Evolutionary conservation across 2,113 vertebrate genomes (phyloP).

Genomic region (Tupaia chinensis): DNA sequence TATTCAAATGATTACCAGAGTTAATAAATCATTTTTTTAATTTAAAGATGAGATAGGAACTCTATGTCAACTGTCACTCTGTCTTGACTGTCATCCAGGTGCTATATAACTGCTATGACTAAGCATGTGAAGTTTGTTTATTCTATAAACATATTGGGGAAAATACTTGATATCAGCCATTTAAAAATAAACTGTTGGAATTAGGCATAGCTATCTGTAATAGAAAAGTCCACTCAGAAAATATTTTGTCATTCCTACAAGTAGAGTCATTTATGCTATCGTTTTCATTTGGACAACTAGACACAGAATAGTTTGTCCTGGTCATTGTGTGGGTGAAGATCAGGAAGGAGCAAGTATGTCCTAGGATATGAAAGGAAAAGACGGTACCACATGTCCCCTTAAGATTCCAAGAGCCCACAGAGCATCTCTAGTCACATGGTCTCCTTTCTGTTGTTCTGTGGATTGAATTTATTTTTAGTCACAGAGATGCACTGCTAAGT

Average conservation of each 20-base stretch:
- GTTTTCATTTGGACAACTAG: neutral
- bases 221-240: conserved; percentile 49
- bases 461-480: conserved; percentile 33
- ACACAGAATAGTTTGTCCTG: neutral
- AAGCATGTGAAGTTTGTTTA: conserved; percentile 41
- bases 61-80: neutral
- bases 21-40: conserved; percentile 46
- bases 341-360: neutral
- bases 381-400: neutral
- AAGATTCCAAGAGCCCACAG: neutral
- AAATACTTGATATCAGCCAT: conserved; percentile 11
- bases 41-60: conserved; percentile 43
- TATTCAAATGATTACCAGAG: conserved; percentile 4
- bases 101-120: neutral
- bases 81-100: neutral
- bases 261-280: neutral
- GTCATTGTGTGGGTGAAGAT: neutral
- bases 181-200: conserved; percentile 44
- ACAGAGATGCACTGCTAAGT: neutral
- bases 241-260: neutral
- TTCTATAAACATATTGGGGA: conserved; percentile 9
- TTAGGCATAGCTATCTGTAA: neutral
- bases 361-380: neutral
- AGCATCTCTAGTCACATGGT: conserved; percentile 2
- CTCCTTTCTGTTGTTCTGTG: conserved; percentile 47